A percentile compares a stretch with the other conserved stretches of the same genome.
Conservation (phyloP, 2,113 vertebrate genomes). For the Promerops cafer region DNA sequence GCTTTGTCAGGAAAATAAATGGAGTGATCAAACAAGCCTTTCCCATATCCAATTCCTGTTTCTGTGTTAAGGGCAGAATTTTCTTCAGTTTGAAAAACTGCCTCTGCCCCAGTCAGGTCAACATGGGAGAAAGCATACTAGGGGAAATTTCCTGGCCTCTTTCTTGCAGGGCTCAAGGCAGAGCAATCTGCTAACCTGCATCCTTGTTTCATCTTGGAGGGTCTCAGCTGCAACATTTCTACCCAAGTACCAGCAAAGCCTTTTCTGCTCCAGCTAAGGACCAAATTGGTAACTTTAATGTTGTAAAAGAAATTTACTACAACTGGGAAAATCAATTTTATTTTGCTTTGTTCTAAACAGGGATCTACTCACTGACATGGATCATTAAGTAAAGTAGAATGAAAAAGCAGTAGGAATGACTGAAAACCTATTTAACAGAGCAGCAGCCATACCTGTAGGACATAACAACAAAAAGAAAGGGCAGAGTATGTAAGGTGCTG, state of each 20-base stretch:
- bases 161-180: background rate
- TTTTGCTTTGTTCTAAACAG: constrained; percentile 6
- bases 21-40: background rate
- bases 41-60: background rate
- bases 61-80: background rate
- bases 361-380: background rate
- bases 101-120: background rate
- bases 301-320: background rate
- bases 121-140: background rate
- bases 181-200: background rate
- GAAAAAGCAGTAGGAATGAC: background rate
- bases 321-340: background rate
- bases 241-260: background rate
- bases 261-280: background rate
- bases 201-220: background rate
- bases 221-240: background rate
- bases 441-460: background rate
- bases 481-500: background rate
- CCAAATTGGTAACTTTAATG: background rate
- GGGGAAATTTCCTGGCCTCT: background rate
- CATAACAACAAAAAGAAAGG: background rate
- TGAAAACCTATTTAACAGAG: background rate
- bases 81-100: background rate
- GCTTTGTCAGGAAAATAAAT: background rate
- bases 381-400: constrained; percentile 12